These are phyloP conservation scores for Rostratula benghalensis DNA, from an alignment of 2,113 vertebrate species.

Conservation along the genomic window DNA sequence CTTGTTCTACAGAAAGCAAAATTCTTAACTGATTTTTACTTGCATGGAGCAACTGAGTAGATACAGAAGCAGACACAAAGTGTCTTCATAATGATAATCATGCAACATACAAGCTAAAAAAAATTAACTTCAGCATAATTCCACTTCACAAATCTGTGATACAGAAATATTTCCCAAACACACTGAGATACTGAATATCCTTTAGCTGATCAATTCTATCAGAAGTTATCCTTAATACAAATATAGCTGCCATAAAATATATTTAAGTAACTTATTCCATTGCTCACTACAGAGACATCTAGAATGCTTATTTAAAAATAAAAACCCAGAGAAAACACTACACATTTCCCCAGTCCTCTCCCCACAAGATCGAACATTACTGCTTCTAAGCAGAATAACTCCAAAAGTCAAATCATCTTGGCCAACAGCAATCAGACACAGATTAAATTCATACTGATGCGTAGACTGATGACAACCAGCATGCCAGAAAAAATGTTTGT, in stretches of 20 bases:
- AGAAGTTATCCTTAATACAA: not conserved
- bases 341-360: not conserved
- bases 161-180: not conserved
- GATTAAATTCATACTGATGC: not conserved
- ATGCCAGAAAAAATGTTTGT: accelerated
- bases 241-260: not conserved
- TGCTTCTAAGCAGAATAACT: not conserved
- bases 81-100: not conserved
- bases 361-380: not conserved
- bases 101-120: not conserved
- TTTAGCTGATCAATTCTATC: not conserved
- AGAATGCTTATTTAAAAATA: not conserved
- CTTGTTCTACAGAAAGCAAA: not conserved
- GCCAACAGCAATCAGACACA: not conserved
- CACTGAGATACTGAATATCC: not conserved
- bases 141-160: not conserved
- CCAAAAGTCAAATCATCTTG: not conserved
- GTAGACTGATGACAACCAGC: not conserved
- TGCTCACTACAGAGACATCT: not conserved
- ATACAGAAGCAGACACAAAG: not conserved
- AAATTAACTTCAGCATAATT: not conserved
- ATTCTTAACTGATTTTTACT: not conserved
- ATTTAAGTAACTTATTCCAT: not conserved
- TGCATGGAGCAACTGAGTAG: not conserved
- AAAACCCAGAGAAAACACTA: not conserved